phyloP scores from a whole-genome alignment of 1,140 invertebrate species.

The Drosophila truncata region DNA sequence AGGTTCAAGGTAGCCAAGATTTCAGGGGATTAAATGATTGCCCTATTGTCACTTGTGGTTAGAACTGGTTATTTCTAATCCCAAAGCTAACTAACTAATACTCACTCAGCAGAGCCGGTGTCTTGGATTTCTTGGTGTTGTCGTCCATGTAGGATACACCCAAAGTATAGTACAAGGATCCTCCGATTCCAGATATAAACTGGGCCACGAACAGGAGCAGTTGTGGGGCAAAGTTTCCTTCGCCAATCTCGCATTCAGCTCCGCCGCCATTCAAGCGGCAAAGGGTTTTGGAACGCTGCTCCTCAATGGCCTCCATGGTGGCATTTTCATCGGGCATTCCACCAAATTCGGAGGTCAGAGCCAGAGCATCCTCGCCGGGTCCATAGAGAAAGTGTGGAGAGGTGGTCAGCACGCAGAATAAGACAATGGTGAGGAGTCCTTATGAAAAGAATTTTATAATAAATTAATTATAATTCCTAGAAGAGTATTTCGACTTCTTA shows the following conservation, averaged over 20 bases:
- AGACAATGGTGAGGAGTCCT: conserved; percentile 89
- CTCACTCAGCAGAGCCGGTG: conserved; percentile 88
- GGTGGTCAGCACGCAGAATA: conserved; percentile 90
- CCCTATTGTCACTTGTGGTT: background rate
- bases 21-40: conserved; percentile 11
- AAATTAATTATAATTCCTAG: conserved; percentile 85
- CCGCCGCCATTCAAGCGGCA: conserved; percentile 77
- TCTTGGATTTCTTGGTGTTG: conserved; percentile 90
- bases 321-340: conserved; percentile 80
- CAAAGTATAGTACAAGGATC: conserved; percentile 89
- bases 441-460: conserved; percentile 44
- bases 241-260: conserved; percentile 86
- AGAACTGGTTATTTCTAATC: background rate
- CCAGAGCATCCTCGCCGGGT: conserved; percentile 89
- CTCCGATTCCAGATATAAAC: conserved; percentile 89
- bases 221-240: conserved; percentile 88
- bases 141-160: conserved; percentile 91
- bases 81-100: conserved; percentile 8
- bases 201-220: conserved; percentile 88
- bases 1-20: conserved; percentile 13
- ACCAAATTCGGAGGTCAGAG: conserved; percentile 88
- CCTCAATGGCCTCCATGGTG: conserved; percentile 78
- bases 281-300: conserved; percentile 83
- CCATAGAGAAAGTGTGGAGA: conserved; percentile 91
- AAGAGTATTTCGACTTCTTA: conserved; percentile 86